Base-by-base conservation (phyloP, 2,888 invertebrate genomes). In the Ormyrus nitidulus region DNA sequence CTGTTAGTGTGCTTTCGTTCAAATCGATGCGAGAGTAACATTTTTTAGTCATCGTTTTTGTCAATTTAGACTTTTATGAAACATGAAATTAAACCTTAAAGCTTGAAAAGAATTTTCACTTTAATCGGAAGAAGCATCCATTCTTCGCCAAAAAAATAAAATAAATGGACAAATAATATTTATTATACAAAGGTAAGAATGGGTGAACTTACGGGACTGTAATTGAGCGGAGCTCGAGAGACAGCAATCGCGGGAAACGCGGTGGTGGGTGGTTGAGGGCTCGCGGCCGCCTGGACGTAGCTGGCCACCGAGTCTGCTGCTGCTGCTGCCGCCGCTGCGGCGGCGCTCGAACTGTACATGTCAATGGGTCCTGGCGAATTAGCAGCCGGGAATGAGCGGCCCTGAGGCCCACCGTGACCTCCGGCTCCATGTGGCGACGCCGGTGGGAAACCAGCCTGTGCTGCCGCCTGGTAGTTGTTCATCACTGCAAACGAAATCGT, bases 361-460 rank as follows among this genome's bases (percentile, higher is more conserved):
- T 98, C 98, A 89, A 98, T 96, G 89, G 97, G 94, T 86, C 97
- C 94, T 80, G 98, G 98, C 88, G 98, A 98, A 92, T 97, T 97
- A 86, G 98, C 96, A 73, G 96, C 94, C 78, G 97, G 97, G 92
- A 97, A 97, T 73, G 95, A 96, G 86, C 95, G 95, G 86, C 95
- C 93, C 79, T 93, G 91, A 85, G 91, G 90, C 86, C 90, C 89
- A 65, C 90, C 90, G 90, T 92, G 88, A 84, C 91, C 88, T 84
- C 91, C 89, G 91, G 95, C 94, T 79, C 92, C 94, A 89, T 96
- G 96, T 83, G 96, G 96, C 83, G 96, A 96, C 85, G 96, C 95
- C 82, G 96, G 96, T 82, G 96, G 96, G 83, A 94, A 94, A 84
- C 96, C 96, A 85, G 94, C 94, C 84, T 93, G 93, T 84, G 94